Conservation (phyloP, 92 coral and sea anemone genomes). For the Palythoa grandis region DNA sequence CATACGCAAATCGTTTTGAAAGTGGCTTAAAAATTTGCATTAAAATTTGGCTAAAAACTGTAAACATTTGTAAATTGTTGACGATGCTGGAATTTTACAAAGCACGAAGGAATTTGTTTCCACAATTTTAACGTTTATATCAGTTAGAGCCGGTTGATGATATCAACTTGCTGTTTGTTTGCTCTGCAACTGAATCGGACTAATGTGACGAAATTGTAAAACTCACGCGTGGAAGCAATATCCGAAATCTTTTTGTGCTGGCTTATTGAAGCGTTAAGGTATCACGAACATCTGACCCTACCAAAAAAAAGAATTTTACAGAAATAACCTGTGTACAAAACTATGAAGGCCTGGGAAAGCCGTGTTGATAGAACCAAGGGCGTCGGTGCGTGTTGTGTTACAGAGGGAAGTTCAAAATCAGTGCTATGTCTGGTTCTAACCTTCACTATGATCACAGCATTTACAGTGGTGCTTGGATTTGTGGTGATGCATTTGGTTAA, state of each 20-base stretch:
- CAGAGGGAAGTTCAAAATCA: slow-evolving; percentile 12
- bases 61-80: neutral
- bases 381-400: neutral
- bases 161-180: neutral
- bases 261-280: slow-evolving; percentile 21
- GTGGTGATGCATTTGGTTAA: slow-evolving; percentile 32
- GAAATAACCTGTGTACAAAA: neutral
- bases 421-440: slow-evolving; percentile 18
- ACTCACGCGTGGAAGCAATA: slow-evolving; percentile 2
- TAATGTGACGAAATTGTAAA: neutral
- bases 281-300: slow-evolving; percentile 14
- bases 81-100: slow-evolving; percentile 19
- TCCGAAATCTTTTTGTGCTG: neutral
- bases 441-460: slow-evolving; percentile 21
- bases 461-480: slow-evolving; percentile 34
- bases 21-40: neutral
- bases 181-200: neutral
- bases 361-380: slow-evolving; percentile 29
- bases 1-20: slow-evolving; percentile 26
- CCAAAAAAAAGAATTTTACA: neutral
- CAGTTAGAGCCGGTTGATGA: neutral
- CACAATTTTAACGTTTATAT: neutral
- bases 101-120: neutral
- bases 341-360: slow-evolving; percentile 44
- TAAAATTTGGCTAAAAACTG: neutral